phyloP scores from a whole-genome alignment of 2,113 vertebrate genomes.

The Corythornis madagascariensis region DNA sequence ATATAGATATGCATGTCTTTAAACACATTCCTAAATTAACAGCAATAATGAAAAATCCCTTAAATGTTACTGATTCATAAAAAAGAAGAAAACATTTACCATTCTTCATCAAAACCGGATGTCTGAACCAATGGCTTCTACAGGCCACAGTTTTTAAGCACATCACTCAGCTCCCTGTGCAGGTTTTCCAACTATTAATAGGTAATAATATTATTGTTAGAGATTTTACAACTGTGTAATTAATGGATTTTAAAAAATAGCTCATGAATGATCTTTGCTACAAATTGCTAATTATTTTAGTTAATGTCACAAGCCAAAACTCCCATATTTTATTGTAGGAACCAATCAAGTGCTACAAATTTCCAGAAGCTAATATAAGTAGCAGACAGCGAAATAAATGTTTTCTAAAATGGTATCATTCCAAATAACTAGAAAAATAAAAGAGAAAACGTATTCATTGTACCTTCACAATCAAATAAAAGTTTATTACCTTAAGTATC shows the following conservation, averaged over 20 bases:
- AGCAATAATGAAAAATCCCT: neutral
- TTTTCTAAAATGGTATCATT: neutral
- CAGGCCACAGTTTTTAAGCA: neutral
- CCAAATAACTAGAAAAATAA: neutral
- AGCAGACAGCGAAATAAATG: neutral
- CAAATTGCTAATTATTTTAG: neutral
- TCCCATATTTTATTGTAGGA: neutral
- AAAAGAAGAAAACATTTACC: neutral
- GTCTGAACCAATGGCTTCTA: neutral
- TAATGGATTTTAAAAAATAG: neutral
- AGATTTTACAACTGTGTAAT: neutral
- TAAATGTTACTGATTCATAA: neutral
- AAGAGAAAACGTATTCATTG: neutral
- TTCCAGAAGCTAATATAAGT: neutral
- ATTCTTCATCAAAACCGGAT: neutral
- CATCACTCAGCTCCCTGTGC: neutral
- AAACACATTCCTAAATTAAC: neutral
- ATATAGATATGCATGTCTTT: rapidly evolving
- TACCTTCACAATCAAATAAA: neutral
- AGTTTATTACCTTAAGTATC: neutral
- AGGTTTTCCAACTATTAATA: neutral
- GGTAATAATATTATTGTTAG: neutral
- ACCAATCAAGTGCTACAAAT: neutral
- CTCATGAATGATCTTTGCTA: rapidly evolving
- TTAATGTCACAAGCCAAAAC: neutral